These are phyloP conservation scores for Cirrhinus mrigala DNA, from an alignment of 2,797 vertebrate genomes.

Conservation along the genomic window DNA sequence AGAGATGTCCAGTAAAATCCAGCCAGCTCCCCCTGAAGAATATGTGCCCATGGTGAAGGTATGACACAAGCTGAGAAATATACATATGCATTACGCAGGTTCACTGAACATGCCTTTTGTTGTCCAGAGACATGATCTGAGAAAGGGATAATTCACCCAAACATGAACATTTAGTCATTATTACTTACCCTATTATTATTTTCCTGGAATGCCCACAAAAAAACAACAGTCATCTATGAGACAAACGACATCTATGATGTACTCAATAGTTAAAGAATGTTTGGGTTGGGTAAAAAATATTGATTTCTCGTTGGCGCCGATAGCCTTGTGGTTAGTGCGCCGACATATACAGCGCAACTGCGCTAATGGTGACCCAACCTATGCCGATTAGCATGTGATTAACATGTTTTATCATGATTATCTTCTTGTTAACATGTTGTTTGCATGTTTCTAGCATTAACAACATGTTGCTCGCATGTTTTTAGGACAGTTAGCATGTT, in stretches of 20 bases:
- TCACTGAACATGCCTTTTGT: neutral
- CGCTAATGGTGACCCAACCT: too few relatives aligned
- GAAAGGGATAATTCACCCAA: neutral
- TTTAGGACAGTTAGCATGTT: too few relatives aligned
- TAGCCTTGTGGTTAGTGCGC: too few relatives aligned
- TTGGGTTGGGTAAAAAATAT: too few relatives aligned
- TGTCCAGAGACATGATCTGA: neutral
- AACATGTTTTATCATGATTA: too few relatives aligned
- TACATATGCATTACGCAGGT: neutral
- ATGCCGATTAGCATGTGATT: too few relatives aligned
- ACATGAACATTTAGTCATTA: neutral
- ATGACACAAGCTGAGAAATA: conserved; percentile 36
- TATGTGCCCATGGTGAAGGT: conserved; percentile 99
- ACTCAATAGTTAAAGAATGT: neutral
- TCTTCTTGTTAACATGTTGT: too few relatives aligned
- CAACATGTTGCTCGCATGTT: too few relatives aligned
- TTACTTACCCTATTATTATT: neutral
- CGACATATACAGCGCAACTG: too few relatives aligned
- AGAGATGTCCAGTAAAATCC: conserved; percentile 99
- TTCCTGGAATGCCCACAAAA: neutral
- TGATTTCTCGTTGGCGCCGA: too few relatives aligned
- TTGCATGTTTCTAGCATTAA: too few relatives aligned
- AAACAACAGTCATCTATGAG: neutral
- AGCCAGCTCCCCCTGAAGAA: conserved; percentile 95
- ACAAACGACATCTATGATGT: neutral